Evolutionary conservation across 2,888 invertebrate genomes (phyloP), one percentile per base, ranked within the genome.

Genomic region (Cheilosia pagana): DNA sequence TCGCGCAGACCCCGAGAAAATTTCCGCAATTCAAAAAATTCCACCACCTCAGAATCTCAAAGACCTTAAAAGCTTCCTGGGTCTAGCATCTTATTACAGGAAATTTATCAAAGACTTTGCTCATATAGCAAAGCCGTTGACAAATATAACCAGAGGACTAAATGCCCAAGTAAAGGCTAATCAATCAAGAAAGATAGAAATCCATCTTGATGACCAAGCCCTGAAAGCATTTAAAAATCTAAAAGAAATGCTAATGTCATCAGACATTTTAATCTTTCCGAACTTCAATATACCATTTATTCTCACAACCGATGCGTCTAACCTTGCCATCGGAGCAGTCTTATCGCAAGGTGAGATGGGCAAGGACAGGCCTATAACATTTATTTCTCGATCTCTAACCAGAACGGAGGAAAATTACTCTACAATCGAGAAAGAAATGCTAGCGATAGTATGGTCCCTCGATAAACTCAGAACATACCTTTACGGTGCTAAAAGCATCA

Each of bases 311-410:
- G 21, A 65, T 65, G 39, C 63, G 25, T 74, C 55, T 23, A 74
- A 74, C 48, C 23, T 48, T 5, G 74, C 63, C 25, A 72, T 72
- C 10, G 57, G 39, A 35, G 57, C 57, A 2, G 57, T 57, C 39
- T 39, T 57, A 39, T 35, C 57, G 21, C 57, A 57, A 35, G 57
- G 57, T 21, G 57, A 57, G 10, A 39, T 57, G 14, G n/a, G n/a
- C 12, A 39, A 57, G 2, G 55, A 53, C 8, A 68, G 43, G 39
- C 43, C 43, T 14, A 68, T 55, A 14, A 53, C 41, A 25, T 53
- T 53, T 25, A 53, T 67, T 12, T 35, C 71, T 5, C 48, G 65
- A 50, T 67, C 75, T 25, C 77, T 87, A 14, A 55, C 28, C 25
- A 35, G 31, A 35, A 25, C 25, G 10, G 55, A 55, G n/a, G 55